Percentiles rank a stretch among this genome's conserved stretches.
Evolutionary conservation across 1,140 invertebrate species (phyloP).

Genomic region (Capitella teleta): DNA sequence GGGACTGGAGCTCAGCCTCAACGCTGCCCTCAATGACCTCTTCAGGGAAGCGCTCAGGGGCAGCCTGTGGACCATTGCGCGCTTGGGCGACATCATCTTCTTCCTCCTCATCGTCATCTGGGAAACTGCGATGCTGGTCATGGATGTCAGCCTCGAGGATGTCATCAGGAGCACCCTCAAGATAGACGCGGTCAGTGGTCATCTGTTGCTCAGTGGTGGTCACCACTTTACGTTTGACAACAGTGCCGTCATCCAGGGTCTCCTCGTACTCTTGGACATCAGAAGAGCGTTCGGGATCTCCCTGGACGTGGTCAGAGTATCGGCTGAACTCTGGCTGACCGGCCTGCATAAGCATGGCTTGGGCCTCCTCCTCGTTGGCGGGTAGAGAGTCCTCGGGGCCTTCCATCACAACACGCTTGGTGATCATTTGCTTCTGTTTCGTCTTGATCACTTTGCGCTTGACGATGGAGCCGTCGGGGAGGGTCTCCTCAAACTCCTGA

Average conservation of each 20-base stretch:
- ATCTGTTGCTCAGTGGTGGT: conserved; percentile 15
- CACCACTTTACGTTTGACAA: conserved; percentile 20
- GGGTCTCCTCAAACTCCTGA: conserved; percentile 28
- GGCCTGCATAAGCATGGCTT: conserved; percentile 3
- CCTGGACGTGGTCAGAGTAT: not conserved
- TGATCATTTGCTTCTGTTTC: conserved; percentile 14
- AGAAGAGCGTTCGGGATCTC: conserved; percentile 6
- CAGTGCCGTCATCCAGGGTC: conserved; percentile 24
- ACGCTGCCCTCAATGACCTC: no score
- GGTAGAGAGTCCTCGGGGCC: conserved; percentile 11
- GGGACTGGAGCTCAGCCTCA: no score
- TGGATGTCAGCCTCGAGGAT: conserved; percentile 1
- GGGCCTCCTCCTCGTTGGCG: conserved; percentile 8
- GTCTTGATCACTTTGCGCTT: conserved; percentile 17
- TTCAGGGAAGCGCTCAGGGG: no score
- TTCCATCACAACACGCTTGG: conserved; percentile 13
- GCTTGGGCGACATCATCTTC: conserved; percentile 1
- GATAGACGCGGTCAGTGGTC: conserved; percentile 8
- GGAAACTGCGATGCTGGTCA: not conserved
- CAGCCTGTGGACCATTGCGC: no score
- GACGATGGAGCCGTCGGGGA: conserved; percentile 32
- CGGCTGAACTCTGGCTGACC: not conserved
- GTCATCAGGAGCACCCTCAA: conserved; percentile 10
- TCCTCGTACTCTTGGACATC: conserved; percentile 23
- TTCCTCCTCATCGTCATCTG: conserved; percentile 16